Base-by-base conservation (phyloP, 2,113 vertebrate species). In the Corythaeola cristata region DNA sequence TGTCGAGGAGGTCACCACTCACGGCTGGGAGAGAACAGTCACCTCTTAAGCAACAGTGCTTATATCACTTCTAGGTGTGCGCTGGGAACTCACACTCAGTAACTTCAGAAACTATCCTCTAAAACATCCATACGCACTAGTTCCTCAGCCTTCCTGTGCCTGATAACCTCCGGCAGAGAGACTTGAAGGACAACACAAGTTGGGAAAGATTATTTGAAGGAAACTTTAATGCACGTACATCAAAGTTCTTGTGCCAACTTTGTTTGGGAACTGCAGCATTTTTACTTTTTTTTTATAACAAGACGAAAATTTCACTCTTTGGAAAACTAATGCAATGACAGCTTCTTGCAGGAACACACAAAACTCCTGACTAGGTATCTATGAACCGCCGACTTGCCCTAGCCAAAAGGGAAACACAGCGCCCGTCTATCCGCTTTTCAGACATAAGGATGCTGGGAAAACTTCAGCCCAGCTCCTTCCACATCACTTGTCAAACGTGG, bases 391-490 rank as follows among this genome's bases (percentile, higher is more conserved):
- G 8, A 12, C 35, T 12, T 12, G 63, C 68, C 75, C 44, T 0
- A 19, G 23, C 71, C 75, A 2, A 7, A 21, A 35, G 67, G 8
- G 24, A 9, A 20, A 14, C 50, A 4, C 59, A 12, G 41, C 11
- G n/a, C 56, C 37, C 2, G 1, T 0, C 4, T 0, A 5, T 4
- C 30, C 9, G 45, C 30, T 32, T 18, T 47, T 1, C 0, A 5
- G 68, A 6, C 59, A 5, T 1, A 4, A 20, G 14, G 66, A 32
- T 11, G 45, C 63, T 0, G 64, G 72, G 50, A 2, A 4, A 37
- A 28, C 55, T 74, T 22, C 75, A 33, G 0, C 35, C 10, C 72
- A 2, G 72, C 67, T 59, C 44, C 55, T 17, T 37, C 58, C 83
- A 22, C 77, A 22, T 1, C 64, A 2, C 26, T 62, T 4, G 22